These are phyloP conservation scores for Vanessa tameamea DNA, from an alignment of 1,140 invertebrate species.

Conservation along the genomic window DNA sequence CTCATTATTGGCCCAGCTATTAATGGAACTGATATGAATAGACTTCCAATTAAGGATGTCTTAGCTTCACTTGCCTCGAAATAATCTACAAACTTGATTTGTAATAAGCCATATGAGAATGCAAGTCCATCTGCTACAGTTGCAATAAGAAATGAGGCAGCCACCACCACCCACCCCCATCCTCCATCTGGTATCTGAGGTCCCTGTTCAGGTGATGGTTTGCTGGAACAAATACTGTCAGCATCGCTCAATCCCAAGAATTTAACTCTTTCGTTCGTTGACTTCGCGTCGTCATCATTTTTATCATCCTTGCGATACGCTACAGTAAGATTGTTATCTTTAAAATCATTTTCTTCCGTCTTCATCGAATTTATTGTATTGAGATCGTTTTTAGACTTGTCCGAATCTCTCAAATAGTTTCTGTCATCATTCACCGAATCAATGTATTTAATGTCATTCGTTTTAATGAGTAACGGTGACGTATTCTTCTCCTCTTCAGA, in stretches of 20 bases:
- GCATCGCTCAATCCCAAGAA: constrained; percentile 78
- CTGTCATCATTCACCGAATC: constrained; percentile 60
- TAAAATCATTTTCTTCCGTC: constrained; percentile 53
- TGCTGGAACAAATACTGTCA: constrained; percentile 79
- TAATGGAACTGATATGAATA: constrained; percentile 94
- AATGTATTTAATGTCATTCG: constrained; percentile 64
- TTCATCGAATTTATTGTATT: constrained; percentile 70
- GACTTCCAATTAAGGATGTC: constrained; percentile 92
- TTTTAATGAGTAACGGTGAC: constrained; percentile 64
- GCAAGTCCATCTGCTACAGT: constrained; percentile 96
- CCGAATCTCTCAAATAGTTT: constrained; percentile 47
- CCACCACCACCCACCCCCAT: constrained; percentile 95
- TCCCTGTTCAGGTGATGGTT: constrained; percentile 63
- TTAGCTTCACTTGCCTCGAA: constrained; percentile 90
- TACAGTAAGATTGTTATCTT: constrained; percentile 56
- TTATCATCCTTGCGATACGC: constrained; percentile 62
- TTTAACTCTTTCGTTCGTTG: constrained; percentile 76
- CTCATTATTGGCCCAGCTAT: constrained; percentile 93
- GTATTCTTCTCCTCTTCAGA: constrained; percentile 77
- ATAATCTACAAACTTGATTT: constrained; percentile 90
- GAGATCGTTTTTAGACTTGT: constrained; percentile 62
- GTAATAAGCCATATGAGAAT: constrained; percentile 95
- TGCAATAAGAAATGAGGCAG: constrained; percentile 91
- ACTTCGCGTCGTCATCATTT: constrained; percentile 63
- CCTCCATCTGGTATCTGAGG: constrained; percentile 86